A percentile compares a stretch with the other conserved stretches of the same genome.
These are phyloP conservation scores for Laothoe populi DNA, from an alignment of 2,888 invertebrate genomes.

Conservation along the genomic window DNA sequence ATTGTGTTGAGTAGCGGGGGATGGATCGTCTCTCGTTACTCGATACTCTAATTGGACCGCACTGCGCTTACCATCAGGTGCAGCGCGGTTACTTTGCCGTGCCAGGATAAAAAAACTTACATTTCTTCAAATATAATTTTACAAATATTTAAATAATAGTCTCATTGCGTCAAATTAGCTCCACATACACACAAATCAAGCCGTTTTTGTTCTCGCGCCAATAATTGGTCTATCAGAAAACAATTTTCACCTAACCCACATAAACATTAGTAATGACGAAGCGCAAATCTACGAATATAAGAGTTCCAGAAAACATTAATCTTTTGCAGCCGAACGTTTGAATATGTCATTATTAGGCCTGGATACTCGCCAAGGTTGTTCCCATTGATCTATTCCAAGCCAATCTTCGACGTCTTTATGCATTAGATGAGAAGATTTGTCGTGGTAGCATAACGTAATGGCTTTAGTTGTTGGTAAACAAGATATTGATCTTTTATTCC, in stretches of 20 bases:
- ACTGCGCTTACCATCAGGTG: too few species aligned
- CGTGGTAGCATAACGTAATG: slow-evolving; percentile 5
- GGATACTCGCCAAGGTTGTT: slow-evolving; percentile 49
- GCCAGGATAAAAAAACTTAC: too few species aligned
- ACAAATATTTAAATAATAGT: background rate
- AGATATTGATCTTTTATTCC: background rate
- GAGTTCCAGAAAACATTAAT: slow-evolving; percentile 46
- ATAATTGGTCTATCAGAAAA: background rate
- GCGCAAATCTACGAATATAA: slow-evolving; percentile 29
- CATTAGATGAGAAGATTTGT: slow-evolving; percentile 11
- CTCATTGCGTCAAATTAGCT: background rate
- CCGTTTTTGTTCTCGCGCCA: too few species aligned
- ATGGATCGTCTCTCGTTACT: too few species aligned
- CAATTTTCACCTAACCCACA: slow-evolving; percentile 26
- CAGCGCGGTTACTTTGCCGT: too few species aligned
- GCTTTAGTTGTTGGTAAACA: slow-evolving; percentile 10
- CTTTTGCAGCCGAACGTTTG: slow-evolving; percentile 48
- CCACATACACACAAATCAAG: background rate
- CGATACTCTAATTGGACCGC: too few species aligned
- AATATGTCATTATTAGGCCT: slow-evolving; percentile 56
- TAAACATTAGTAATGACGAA: slow-evolving; percentile 31
- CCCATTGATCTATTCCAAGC: slow-evolving; percentile 38
- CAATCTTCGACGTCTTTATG: slow-evolving; percentile 30
- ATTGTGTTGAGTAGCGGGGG: too few species aligned
- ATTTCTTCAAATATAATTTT: too few species aligned